phyloP scores from a whole-genome alignment of 2,113 vertebrate species.

The Orthonyx spaldingii region DNA sequence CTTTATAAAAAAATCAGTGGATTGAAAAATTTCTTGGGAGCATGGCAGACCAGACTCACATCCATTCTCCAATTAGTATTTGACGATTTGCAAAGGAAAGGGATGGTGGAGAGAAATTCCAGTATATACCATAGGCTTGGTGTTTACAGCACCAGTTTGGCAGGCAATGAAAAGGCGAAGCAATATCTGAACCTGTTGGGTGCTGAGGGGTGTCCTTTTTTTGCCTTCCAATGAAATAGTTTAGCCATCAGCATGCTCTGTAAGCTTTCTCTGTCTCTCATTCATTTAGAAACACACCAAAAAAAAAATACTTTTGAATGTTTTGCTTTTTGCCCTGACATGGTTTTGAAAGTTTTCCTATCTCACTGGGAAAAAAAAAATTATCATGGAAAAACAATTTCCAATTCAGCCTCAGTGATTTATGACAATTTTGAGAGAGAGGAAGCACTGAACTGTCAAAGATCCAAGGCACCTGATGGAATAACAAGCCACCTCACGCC shows the following conservation, averaged over 20 bases:
- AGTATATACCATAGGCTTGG: not conserved
- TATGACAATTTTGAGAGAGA: not conserved
- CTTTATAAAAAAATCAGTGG: not conserved
- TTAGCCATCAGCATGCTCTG: not conserved
- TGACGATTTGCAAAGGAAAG: not conserved
- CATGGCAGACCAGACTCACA: not conserved
- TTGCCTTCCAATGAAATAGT: not conserved
- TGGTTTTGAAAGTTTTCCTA: not conserved
- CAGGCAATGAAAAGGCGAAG: not conserved
- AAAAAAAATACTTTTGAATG: not conserved
- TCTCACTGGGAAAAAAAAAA: not conserved
- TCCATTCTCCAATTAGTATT: not conserved
- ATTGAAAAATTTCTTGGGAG: not conserved
- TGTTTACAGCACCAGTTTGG: not conserved
- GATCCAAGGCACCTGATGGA: not conserved
- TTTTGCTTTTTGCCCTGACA: not conserved
- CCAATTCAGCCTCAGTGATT: not conserved
- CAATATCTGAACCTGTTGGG: not conserved
- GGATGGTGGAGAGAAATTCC: not conserved
- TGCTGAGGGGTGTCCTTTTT: not conserved
- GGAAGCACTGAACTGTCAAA: not conserved
- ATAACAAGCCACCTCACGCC: not conserved
- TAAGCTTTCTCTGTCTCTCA: not conserved
- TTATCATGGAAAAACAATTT: not conserved
- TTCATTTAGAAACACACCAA: not conserved